Conservation (phyloP, 2,888 invertebrate genomes). For the Ichneumon xanthorius region DNA sequence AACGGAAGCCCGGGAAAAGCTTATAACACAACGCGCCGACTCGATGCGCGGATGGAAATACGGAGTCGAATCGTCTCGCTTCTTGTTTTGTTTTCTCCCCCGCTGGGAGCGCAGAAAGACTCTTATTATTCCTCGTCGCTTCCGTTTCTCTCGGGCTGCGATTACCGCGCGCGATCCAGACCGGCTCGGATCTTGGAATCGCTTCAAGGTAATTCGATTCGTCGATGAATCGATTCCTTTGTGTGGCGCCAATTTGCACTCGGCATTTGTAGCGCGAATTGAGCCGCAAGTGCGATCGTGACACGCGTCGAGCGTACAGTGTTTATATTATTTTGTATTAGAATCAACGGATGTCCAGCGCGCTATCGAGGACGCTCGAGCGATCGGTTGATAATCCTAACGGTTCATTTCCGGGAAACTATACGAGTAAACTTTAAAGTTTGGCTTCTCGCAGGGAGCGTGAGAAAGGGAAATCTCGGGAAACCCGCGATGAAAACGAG, state of each 20-base stretch:
- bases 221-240: conserved; percentile 75
- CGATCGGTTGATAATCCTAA: conserved; percentile 1
- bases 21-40: conserved; percentile 14
- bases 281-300: not conserved
- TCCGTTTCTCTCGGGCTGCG: conserved; percentile 13
- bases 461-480: not conserved
- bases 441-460: not conserved
- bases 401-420: not conserved
- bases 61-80: conserved; percentile 43
- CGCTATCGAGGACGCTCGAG: not conserved
- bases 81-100: conserved; percentile 10
- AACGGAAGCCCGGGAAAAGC: conserved; percentile 41
- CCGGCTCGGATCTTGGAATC: conserved; percentile 67
- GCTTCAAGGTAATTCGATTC: conserved; percentile 70
- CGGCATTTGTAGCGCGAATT: no score
- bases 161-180: conserved; percentile 9
- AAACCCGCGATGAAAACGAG: conserved; percentile 14
- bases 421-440: not conserved
- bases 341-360: not conserved
- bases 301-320: conserved; percentile 2
- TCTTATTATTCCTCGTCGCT: conserved; percentile 55
- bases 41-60: conserved; percentile 60
- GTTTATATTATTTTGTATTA: not conserved
- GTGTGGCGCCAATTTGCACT: not conserved
- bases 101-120: conserved; percentile 33